Evolutionary conservation across 2,113 vertebrate genomes (phyloP), one percentile per base, ranked within the genome.

Genomic region (Aegithalos caudatus): DNA sequence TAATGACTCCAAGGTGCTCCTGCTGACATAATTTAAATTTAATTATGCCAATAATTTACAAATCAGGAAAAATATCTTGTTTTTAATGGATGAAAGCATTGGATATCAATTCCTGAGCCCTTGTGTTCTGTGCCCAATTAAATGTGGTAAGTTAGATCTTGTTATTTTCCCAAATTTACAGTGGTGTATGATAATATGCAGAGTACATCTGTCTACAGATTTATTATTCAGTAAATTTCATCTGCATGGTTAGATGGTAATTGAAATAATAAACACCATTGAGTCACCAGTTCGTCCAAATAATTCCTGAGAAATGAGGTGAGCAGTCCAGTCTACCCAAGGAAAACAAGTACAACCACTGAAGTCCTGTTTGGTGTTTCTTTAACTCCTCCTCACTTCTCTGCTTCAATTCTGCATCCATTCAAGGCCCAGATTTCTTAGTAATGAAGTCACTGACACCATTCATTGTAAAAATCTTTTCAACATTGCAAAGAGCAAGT

Each of bases 241-340:
- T 70, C 45, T 47, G 25, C 25, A 33, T 70, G 40, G 37, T 92
- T 95, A 48, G 44, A 70, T 80, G 54, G 33, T 77, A 95, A 85
- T 95, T 81, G 93, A 89, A 91, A 69, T 81, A 90, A 94, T 56
- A 85, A 95, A 92, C 58, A 85, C 45, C 18, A 40, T 17, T 29
- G 81, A 91, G 83, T 89, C 66, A 92, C 17, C 54, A 71, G 80
- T 93, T 94, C 57, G 65, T 51, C 47, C 53, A 79, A 81, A 74
- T 73, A 77, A 90, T 78, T 90, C 79, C 72, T 88, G 50, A 56
- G 44, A 51, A 9, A 73, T 2, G 28, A 92, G 54, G 35, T 42
- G 42, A 81, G 44, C 23, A 37, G 24, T 50, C 28, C 45, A 56
- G 51, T 71, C 33, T 40, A 27, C 77, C 56, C 57, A 83, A 29